Base-by-base conservation (phyloP, 2,113 vertebrate genomes). In the Nettapus auritus region DNA sequence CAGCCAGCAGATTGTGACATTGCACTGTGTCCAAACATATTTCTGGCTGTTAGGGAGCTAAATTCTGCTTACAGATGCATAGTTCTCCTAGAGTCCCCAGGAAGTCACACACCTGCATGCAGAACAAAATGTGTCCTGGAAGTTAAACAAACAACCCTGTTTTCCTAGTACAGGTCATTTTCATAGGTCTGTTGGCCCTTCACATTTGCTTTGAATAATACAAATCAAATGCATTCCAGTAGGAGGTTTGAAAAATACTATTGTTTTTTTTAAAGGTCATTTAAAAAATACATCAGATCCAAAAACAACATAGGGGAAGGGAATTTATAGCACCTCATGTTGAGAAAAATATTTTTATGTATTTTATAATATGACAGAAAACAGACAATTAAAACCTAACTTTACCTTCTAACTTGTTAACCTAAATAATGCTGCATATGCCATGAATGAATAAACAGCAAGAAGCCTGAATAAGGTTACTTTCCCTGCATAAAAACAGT, bases 211-310 rank as follows among this genome's bases (percentile, higher is more conserved):
- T 76, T 73, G 88, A 88, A 34, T 90, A 85, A 85, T 46, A 82
- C 66, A 48, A 62, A 75, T 56, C 68, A 88, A 84, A 82, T 71
- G 76, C 53, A 73, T 82, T 92, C 90, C 86, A 66, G 77, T 52
- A 69, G 86, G 67, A 93, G 86, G 77, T 76, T 95, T 90, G 90
- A 76, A 94, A 97, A 97, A 90, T 92, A 94, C 66, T 79, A 1
- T 70, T 59, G 62, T 50, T 86, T 95, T 95, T 80, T 56, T 34
- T 40, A 52, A 66, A 79, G 69, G 40, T 79, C 7, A 2, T 82
- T 77, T 82, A 86, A 88, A 85, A 92, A 94, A 80, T 63, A 82
- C 13, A 67, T 40, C 67, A 59, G 29, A 28, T 92, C 94, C 96
- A 96, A 96, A 92, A 93, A 55, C 67, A 95, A 93, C 86, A 95